Evolutionary conservation across 2,888 invertebrate genomes (phyloP), one percentile per base, ranked within the genome.

Genomic region (Drosophila mimica): DNA sequence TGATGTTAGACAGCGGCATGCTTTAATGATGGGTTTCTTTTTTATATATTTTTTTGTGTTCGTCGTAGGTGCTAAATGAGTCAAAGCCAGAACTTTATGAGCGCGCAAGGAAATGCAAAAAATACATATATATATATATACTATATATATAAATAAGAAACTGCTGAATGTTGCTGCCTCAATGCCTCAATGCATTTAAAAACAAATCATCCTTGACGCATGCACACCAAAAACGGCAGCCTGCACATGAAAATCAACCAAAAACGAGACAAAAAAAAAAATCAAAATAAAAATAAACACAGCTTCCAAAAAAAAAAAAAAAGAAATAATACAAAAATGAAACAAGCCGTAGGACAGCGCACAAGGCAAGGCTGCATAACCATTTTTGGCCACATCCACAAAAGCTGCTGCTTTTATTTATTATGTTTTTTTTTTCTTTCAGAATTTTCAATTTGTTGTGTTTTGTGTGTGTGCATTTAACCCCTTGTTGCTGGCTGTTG

Each of bases 131-230:
- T 17, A 30, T 5, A 20, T 30, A 20, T 30, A 34, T 25, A 46
- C n/a, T 8, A 3, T 17, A 13, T 34, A 13, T 34, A 38, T 38
- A 17, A 25, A 25, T 25, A 46, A 46, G 46, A 25, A 25, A 25
- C 46, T 46, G 46, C 15, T 8, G 33, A 40, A 59, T 8, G 17
- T 49, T 58, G 60, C 61, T 64, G 70, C 56, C 70, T 54, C 59
- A 70, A 59, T 67, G 58, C 46, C 56, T 66, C 36, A 46, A 48
- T 76, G 76, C 76, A 72, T 67, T 79, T 46, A 25, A 46, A 79
- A 82, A 77, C 82, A 85, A 82, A 85, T 86, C 88, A 83, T 85
- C 89, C 89, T 89, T 86, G 89, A 87, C 80, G 84, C 84, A 80
- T 84, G 87, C 82, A 73, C 82, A 76, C 87, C 89, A 83, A 84